Evolutionary conservation across 2,797 vertebrate species (phyloP).

Genomic region (Myotis findleyi): DNA sequence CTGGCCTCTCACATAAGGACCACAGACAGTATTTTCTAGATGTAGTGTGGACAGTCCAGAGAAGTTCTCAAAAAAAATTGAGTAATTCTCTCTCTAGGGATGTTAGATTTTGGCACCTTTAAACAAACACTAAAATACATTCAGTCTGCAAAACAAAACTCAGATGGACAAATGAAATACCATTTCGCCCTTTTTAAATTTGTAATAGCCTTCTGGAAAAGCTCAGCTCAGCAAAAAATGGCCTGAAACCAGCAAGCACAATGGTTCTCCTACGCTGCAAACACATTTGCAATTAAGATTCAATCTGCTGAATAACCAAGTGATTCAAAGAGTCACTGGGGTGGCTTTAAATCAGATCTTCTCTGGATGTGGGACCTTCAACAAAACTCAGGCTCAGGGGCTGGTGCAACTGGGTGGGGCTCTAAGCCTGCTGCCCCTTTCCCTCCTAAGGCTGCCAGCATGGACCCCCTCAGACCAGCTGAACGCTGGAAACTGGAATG

Average conservation of each 20-base stretch:
- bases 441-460: not conserved
- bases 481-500: constrained; percentile 60
- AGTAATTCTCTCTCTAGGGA: constrained; percentile 72
- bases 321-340: not conserved
- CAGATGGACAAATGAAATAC: constrained; percentile 66
- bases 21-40: constrained; percentile 58
- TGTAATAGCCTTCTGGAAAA: constrained; percentile 73
- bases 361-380: constrained; percentile 13
- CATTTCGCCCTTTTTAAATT: constrained; percentile 71
- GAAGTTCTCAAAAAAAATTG: constrained; percentile 46
- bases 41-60: constrained; percentile 65
- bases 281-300: constrained; percentile 77
- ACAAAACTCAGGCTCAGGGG: constrained; percentile 35
- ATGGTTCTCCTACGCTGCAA: constrained; percentile 62
- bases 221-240: constrained; percentile 66
- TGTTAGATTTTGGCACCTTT: constrained; percentile 63
- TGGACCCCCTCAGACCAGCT: not conserved
- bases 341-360: constrained; percentile 39
- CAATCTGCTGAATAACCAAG: constrained; percentile 77
- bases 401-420: not conserved
- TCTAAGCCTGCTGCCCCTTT: constrained; percentile 30
- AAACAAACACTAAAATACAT: constrained; percentile 76
- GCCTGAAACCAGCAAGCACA: constrained; percentile 70
- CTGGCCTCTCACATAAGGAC: not conserved
- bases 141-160: constrained; percentile 76